These are phyloP conservation scores for Nicator chloris DNA, from an alignment of 2,113 vertebrate species.

Conservation along the genomic window DNA sequence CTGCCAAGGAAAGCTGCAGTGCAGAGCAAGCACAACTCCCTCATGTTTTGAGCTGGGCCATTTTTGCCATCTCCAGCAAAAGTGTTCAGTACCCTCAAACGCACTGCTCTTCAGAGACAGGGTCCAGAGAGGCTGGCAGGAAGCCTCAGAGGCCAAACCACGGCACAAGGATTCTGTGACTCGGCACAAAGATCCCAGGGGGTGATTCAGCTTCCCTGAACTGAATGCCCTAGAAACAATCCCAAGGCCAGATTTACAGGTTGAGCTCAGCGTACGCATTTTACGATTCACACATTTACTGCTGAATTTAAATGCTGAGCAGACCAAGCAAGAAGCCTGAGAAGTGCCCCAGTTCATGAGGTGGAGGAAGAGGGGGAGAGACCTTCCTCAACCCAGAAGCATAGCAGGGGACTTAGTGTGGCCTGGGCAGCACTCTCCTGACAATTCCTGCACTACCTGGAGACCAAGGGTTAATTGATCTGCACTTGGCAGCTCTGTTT, in stretches of 20 bases:
- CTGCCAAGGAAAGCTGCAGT: not conserved
- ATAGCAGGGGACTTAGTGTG: accelerated
- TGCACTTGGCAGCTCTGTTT: not conserved
- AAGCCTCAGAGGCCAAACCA: not conserved
- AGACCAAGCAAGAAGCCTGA: not conserved
- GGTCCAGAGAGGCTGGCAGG: not conserved
- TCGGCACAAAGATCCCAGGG: not conserved
- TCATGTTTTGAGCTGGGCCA: not conserved
- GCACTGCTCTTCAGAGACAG: not conserved
- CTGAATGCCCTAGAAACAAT: not conserved
- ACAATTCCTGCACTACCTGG: not conserved
- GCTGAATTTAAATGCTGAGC: not conserved
- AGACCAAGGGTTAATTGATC: not conserved
- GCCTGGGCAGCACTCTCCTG: not conserved
- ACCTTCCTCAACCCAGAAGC: not conserved
- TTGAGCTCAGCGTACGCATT: not conserved
- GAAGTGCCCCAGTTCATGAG: not conserved
- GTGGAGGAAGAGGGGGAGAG: not conserved
- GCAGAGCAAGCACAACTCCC: not conserved
- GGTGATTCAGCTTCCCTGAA: not conserved
- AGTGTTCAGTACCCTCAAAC: not conserved
- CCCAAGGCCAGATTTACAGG: not conserved
- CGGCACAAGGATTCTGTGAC: not conserved
- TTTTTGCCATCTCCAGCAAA: not conserved
- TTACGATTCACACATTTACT: not conserved